Percentiles rank a stretch among this genome's conserved stretches.
Evolutionary conservation across 2,888 invertebrate genomes (phyloP).

Genomic region (Drosophila diplacantha): DNA sequence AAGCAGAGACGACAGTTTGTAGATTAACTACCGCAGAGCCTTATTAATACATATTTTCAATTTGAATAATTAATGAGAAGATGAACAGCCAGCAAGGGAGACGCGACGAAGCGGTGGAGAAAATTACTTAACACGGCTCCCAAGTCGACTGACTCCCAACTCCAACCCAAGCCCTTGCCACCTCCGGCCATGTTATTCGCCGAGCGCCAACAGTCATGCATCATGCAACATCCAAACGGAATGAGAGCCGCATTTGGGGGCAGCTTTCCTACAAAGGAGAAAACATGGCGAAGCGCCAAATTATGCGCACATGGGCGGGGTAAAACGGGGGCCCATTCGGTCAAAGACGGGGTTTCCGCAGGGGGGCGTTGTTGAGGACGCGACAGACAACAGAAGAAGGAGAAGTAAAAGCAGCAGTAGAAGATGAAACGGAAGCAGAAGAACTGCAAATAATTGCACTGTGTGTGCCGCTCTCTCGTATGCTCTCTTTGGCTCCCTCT

Average conservation of each 20-base stretch:
- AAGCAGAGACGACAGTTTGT: neutral
- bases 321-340: constrained; percentile 12
- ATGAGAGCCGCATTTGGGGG: constrained; percentile 26
- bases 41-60: constrained; percentile 33
- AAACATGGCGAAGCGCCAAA: constrained; percentile 76
- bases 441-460: constrained; percentile 70
- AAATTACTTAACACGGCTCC: constrained; percentile 37
- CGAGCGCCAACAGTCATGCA: constrained; percentile 47
- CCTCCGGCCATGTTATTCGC: constrained; percentile 26
- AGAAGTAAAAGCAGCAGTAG: constrained; percentile 33
- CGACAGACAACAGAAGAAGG: constrained; percentile 43
- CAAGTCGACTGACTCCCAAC: constrained; percentile 22
- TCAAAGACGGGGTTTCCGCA: constrained; percentile 2
- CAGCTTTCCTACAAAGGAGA: constrained; percentile 33
- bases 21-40: constrained; percentile 19
- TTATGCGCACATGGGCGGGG: constrained; percentile 67
- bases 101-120: constrained; percentile 33
- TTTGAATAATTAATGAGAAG: constrained; percentile 29
- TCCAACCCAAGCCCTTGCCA: constrained; percentile 6
- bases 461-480: constrained; percentile 32
- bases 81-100: neutral
- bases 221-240: constrained; percentile 59
- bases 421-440: constrained; percentile 58
- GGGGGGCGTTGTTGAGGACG: constrained; percentile 23
- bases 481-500: constrained; percentile 11